Percentiles rank a stretch among this genome's conserved stretches.
Conservation (phyloP, 2,113 vertebrate genomes). For the Charadrius vociferus region DNA sequence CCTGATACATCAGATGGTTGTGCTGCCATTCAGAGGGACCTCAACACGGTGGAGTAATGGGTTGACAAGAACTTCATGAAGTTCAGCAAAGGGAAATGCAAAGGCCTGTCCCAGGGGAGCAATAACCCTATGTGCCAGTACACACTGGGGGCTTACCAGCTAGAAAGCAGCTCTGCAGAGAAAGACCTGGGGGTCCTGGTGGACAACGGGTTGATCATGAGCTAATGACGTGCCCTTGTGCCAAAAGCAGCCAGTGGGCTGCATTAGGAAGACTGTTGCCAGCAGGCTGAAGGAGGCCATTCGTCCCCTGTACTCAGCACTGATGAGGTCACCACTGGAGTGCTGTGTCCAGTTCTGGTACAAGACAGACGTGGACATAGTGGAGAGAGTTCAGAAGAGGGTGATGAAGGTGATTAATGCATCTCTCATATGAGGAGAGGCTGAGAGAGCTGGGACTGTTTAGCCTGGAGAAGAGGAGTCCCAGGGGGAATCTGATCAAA, state of each 20-base stretch:
- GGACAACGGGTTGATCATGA: background rate
- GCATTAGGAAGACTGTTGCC: background rate
- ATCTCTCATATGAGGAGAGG: background rate
- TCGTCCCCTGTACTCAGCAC: background rate
- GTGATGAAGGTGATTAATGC: background rate
- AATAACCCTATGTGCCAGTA: background rate
- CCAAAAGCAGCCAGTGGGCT: background rate
- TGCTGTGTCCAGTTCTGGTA: background rate
- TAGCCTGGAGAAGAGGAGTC: background rate
- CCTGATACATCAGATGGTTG: background rate
- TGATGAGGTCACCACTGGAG: background rate
- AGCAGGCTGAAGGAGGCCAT: background rate
- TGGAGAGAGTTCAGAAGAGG: background rate
- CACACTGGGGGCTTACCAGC: background rate
- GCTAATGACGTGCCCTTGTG: background rate
- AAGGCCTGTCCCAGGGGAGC: background rate
- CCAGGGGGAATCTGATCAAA: background rate
- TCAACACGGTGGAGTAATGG: background rate
- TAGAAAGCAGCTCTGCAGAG: background rate
- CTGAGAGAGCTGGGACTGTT: background rate
- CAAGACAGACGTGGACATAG: background rate
- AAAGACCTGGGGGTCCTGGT: background rate
- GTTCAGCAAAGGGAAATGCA: background rate
- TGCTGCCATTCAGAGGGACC: background rate
- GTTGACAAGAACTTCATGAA: background rate